Conservation (phyloP, 37 sponge, comb jelly and placozoan species). For the Axinella damicornis region DNA sequence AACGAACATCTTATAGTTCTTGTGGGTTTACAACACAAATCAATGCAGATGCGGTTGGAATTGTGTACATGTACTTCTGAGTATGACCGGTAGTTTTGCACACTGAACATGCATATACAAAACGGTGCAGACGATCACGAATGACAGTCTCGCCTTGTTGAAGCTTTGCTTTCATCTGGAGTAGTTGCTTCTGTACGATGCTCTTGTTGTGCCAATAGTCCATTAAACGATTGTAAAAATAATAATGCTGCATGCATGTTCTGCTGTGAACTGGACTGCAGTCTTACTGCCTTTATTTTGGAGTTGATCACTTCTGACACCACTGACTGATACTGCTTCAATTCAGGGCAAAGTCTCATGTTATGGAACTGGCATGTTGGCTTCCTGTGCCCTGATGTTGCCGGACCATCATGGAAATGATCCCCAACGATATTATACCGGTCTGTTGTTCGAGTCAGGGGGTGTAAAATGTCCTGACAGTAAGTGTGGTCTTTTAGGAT, state of each 20-base stretch:
- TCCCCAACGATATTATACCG: conserved; percentile 27
- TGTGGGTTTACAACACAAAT: too few species aligned
- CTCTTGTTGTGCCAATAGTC: conserved; percentile 21
- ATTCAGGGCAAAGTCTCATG: conserved; percentile 9
- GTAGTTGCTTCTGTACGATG: background rate
- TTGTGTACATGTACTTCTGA: too few species aligned
- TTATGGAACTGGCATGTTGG: conserved; percentile 10
- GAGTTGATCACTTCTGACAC: conserved; percentile 30
- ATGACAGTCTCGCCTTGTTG: conserved; percentile 5
- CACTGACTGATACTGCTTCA: conserved; percentile 16
- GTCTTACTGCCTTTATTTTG: conserved; percentile 9
- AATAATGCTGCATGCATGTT: conserved; percentile 21
- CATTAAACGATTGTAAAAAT: conserved; percentile 10
- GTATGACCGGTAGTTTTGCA: too few species aligned
- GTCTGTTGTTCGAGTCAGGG: conserved; percentile 1
- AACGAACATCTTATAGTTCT: too few species aligned
- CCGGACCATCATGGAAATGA: conserved; percentile 1
- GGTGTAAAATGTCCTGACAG: background rate
- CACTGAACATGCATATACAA: conserved; percentile 11
- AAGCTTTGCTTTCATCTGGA: background rate
- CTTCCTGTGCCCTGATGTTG: conserved; percentile 19
- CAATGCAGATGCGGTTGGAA: too few species aligned
- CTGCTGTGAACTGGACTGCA: conserved; percentile 17
- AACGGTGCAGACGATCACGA: conserved; percentile 15
- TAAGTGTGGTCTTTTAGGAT: background rate